Evolutionary conservation across 2,888 invertebrate genomes (phyloP), one percentile per base, ranked within the genome.

Genomic region (Cenopis cana): DNA sequence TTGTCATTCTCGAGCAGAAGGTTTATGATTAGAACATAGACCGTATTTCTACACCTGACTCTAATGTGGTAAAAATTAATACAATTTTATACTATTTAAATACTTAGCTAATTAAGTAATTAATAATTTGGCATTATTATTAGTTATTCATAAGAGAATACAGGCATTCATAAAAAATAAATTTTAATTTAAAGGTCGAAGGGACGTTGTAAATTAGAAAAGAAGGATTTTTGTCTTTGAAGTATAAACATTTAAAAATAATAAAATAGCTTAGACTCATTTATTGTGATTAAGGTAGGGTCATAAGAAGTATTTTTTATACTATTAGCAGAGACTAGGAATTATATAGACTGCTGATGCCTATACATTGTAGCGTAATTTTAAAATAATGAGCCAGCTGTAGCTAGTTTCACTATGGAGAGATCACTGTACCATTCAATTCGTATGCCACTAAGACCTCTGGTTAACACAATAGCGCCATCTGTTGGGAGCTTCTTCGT

Each of bases 91-190:
- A 57, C 12, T 38, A 59, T 57, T 68, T 68, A 68, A 59, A 68
- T 50, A 8, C 46, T 46, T 46, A 46, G 6, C 8, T 46, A 46
- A n/a, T n/a, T 46, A 41, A n/a, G 38, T 41, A 41, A 20, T 20
- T 24, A 24, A 69, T 65, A 59, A 69, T 59, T 69, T 69, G 69
- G 69, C 52, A 65, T 69, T 41, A 49, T 54, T 56, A 62, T 57
- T 12, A 62, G 38, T 69, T 52, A 64, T 52, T 41, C 3, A 62
- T 38, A 50, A 52, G 18, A 33, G 17, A 29, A 69, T 50, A 62
- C 36, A 24, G 50, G 17, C 20, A 61, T 49, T 24, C 11, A 29
- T 54, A 54, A 24, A 54, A 29, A 54, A 54, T 29, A 54, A 24
- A 8, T 5, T 18, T 50, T 14, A 29, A 14, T 54, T 54, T 24